phyloP scores from a whole-genome alignment of 2,888 invertebrate genomes.

The Habroteleia sp. region DNA sequence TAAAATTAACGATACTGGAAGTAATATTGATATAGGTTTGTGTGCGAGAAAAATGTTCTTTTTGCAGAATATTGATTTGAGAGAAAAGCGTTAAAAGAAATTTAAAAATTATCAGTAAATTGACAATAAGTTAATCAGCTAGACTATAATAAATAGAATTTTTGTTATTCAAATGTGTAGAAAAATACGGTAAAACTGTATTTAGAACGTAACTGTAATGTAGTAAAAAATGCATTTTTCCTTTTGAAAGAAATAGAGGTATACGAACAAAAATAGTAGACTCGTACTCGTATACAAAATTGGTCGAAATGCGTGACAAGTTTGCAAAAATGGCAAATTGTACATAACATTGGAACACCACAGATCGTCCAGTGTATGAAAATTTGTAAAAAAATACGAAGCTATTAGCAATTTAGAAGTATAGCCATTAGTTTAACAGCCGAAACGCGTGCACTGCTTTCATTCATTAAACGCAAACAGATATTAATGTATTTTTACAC shows the following conservation, averaged over 20 bases:
- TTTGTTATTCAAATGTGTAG: no score
- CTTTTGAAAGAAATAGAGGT: neutral
- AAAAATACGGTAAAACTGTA: conserved; percentile 1
- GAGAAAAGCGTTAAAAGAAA: no score
- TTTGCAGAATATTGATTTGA: no score
- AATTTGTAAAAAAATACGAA: conserved; percentile 70
- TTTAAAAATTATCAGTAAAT: no score
- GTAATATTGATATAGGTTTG: no score
- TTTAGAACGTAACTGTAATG: conserved; percentile 4
- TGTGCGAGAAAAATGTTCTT: no score
- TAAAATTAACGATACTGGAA: no score
- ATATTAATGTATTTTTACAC: conserved; percentile 82
- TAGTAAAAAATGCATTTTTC: conserved; percentile 1
- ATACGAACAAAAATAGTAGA: conserved; percentile 3
- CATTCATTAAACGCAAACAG: conserved; percentile 81
- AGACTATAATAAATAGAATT: no score
- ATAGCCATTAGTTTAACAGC: conserved; percentile 79
- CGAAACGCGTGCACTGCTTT: conserved; percentile 76
- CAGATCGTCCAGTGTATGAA: conserved; percentile 39
- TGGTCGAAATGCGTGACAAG: conserved; percentile 35
- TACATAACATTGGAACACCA: conserved; percentile 9
- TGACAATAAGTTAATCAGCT: no score
- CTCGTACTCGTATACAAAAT: conserved; percentile 30
- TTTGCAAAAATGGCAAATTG: conserved; percentile 39
- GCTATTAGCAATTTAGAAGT: conserved; percentile 78